Conservation (phyloP, 1,140 invertebrate genomes). For the Drosophila rufa region DNA sequence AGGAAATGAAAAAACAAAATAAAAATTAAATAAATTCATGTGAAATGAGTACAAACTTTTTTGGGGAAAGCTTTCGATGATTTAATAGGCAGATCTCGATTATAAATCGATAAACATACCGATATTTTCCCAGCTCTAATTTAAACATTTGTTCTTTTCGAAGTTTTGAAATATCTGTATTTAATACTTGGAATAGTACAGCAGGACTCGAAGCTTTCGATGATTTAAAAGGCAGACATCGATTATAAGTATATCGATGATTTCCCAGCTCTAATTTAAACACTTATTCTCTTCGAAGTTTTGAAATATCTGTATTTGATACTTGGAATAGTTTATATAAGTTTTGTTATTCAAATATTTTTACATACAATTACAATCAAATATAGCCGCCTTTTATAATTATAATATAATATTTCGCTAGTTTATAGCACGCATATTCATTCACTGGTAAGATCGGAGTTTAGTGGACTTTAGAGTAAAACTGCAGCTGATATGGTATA, state of each 20-base stretch:
- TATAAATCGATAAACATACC: neutral
- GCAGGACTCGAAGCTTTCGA: neutral
- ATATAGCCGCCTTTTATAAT: constrained; percentile 63
- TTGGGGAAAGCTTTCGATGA: neutral
- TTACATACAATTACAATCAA: constrained; percentile 81
- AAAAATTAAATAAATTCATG: constrained; percentile 84
- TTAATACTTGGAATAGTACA: constrained; percentile 77
- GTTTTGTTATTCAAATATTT: constrained; percentile 71
- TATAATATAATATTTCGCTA: constrained; percentile 45
- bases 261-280: neutral
- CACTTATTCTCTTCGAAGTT: constrained; percentile 13
- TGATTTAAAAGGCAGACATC: neutral
- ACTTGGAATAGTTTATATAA: constrained; percentile 80
- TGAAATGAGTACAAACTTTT: constrained; percentile 26
- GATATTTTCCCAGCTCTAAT: neutral
- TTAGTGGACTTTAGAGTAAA: constrained; percentile 23
- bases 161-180: constrained; percentile 73
- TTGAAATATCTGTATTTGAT: constrained; percentile 78
- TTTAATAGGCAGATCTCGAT: neutral
- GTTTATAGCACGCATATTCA: constrained; percentile 51
- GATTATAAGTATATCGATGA: neutral
- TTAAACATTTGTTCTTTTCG: neutral
- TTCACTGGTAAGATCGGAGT: constrained; percentile 31
- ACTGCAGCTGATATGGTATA: constrained; percentile 55
- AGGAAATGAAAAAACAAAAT: constrained; percentile 78